Base-by-base conservation (phyloP, 2,113 vertebrate genomes). In the Sarotherodon lohbergeri region DNA sequence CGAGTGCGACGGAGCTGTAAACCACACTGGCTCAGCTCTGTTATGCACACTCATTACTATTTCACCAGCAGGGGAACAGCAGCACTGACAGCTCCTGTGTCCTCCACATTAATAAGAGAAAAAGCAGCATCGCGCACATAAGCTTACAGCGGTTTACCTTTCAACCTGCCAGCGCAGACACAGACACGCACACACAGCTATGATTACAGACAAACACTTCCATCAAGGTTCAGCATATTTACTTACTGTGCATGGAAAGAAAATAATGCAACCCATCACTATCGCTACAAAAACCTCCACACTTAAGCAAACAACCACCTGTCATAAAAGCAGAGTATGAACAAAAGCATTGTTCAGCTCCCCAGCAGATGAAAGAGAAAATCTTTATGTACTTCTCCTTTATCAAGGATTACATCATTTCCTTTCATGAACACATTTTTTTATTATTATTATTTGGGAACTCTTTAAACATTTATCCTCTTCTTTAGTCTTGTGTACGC, bases 1-100 rank as follows among this genome's bases (percentile, higher is more conserved):
- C 4, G 3, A 71, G 83, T 54, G 76, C 90, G 59, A 84, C 68
- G 4, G 78, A 91, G 89, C 90, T 91, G 96, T 95, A 96, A 97
- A 90, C 81, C 90, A 96, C 92, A 95, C 94, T 92, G 90, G 71
- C 83, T 57, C 55, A 22, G 93, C 92, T 95, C 92, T 3, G 94
- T 96, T 95, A 96, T 94, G 90, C 81, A 91, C 89, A 81, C 95
- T 96, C 96, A 96, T 97, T 95, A 97, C 92, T 97, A 96, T 97
- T 97, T 96, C 91, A 97, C 92, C 93, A 92, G 91, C 84, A 95
- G 92, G 50, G 91, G 94, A 96, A 96, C 96, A 95, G 90, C 90
- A 83, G 89, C 92, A 93, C 90, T 94, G 95, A 96, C 95, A 96
- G 95, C 95, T 96, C 95, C 87, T 93, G 93, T 96, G 95, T 95